phyloP scores from a whole-genome alignment of 2,888 invertebrate genomes.

The Protonemura montana region DNA sequence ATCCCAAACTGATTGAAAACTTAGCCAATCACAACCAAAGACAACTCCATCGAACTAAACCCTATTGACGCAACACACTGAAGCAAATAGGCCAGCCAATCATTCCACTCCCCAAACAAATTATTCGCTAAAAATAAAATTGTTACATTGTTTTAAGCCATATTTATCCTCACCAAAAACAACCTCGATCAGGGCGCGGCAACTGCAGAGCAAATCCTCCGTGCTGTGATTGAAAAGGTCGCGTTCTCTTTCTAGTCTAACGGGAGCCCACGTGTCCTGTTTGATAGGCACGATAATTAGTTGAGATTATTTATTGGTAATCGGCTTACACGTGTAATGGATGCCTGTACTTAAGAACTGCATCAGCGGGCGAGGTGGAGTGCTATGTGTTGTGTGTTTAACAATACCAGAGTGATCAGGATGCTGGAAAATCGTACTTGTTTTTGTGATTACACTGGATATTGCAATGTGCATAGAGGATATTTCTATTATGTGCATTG shows the following conservation, averaged over 20 bases:
- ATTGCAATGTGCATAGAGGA: too few species aligned
- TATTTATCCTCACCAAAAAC: background rate
- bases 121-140: background rate
- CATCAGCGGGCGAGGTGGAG: background rate
- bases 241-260: background rate
- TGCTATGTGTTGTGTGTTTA: background rate
- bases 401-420: background rate
- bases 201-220: background rate
- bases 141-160: background rate
- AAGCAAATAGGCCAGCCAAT: background rate
- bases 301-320: slow-evolving; percentile 30
- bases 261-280: background rate
- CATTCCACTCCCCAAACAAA: background rate
- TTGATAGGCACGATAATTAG: slow-evolving; percentile 14
- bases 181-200: background rate
- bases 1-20: too few species aligned
- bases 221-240: background rate
- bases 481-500: too few species aligned
- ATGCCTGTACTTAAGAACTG: background rate
- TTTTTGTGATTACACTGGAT: background rate
- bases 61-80: background rate
- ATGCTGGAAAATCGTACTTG: background rate
- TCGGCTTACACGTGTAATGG: slow-evolving; percentile 20
- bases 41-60: background rate
- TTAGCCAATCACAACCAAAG: too few species aligned